phyloP scores from a whole-genome alignment of 2,888 invertebrate genomes.

The Acleris holmiana region DNA sequence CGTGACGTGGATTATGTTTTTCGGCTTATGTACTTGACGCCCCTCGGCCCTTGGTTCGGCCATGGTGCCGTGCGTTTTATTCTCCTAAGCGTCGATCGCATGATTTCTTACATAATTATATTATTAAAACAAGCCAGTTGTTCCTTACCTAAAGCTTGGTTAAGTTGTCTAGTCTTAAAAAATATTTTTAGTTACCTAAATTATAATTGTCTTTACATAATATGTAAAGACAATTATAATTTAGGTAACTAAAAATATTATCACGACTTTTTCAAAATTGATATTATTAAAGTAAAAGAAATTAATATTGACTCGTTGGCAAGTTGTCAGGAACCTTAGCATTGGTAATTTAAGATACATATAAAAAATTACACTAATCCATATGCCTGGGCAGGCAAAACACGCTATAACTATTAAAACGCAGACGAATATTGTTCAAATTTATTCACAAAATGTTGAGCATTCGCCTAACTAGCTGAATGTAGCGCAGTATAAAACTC shows the following conservation, averaged over 20 bases:
- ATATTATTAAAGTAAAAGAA: too few species aligned
- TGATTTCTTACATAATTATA: constrained; percentile 2
- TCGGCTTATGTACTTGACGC: constrained; percentile 61
- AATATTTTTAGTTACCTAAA: too few species aligned
- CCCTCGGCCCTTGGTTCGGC: constrained; percentile 42
- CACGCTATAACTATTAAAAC: background rate
- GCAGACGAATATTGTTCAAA: background rate
- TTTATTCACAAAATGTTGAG: background rate
- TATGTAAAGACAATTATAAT: too few species aligned
- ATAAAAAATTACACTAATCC: too few species aligned
- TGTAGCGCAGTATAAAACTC: constrained; percentile 1
- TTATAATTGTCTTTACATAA: too few species aligned
- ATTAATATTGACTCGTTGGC: too few species aligned
- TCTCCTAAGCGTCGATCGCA: constrained; percentile 1
- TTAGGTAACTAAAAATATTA: too few species aligned
- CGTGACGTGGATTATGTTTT: constrained; percentile 70
- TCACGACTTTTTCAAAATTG: too few species aligned
- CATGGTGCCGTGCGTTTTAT: constrained; percentile 31
- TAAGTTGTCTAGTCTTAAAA: too few species aligned
- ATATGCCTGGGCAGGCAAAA: background rate
- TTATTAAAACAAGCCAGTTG: background rate
- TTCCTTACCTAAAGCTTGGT: too few species aligned
- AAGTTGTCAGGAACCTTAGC: too few species aligned
- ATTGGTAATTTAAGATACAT: too few species aligned
- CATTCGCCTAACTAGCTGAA: constrained; percentile 1